Evolutionary conservation across 2,888 invertebrate genomes (phyloP).

Genomic region (Nephrocerus scutellatus): DNA sequence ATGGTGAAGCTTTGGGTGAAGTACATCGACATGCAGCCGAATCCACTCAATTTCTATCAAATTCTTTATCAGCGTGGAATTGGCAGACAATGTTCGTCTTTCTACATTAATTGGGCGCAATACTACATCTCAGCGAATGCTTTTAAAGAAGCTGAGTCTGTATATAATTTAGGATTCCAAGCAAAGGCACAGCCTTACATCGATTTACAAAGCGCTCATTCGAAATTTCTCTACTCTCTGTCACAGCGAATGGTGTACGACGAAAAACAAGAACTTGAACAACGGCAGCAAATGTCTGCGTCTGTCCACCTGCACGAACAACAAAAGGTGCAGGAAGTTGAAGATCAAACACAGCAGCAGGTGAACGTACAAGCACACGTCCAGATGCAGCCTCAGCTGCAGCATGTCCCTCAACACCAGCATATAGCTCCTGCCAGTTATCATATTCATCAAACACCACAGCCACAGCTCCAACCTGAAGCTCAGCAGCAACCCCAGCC

Average conservation of each 20-base stretch:
- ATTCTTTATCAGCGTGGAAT: slow-evolving; percentile 73
- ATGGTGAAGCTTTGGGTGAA: slow-evolving; percentile 86
- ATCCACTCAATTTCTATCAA: slow-evolving; percentile 74
- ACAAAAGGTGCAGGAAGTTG: slow-evolving; percentile 27
- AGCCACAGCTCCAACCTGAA: no score
- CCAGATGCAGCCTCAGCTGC: slow-evolving; percentile 11
- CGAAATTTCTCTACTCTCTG: slow-evolving; percentile 66
- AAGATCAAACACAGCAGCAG: slow-evolving; percentile 26
- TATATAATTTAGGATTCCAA: slow-evolving; percentile 71
- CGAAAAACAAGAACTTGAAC: slow-evolving; percentile 34
- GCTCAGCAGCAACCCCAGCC: no score
- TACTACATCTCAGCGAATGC: slow-evolving; percentile 77
- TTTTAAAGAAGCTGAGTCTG: slow-evolving; percentile 74
- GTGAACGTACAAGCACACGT: slow-evolving; percentile 21
- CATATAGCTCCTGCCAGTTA: slow-evolving; percentile 2
- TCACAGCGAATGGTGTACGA: slow-evolving; percentile 62
- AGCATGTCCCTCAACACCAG: slow-evolving; percentile 14
- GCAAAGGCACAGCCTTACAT: slow-evolving; percentile 73
- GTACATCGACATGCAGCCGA: slow-evolving; percentile 74
- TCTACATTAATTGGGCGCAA: slow-evolving; percentile 86
- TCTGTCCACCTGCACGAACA: slow-evolving; percentile 18
- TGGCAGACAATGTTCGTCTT: slow-evolving; percentile 71
- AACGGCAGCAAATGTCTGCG: slow-evolving; percentile 52
- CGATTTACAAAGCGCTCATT: slow-evolving; percentile 67
- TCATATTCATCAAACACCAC: no score